A percentile compares a stretch with the other conserved stretches of the same genome.
Evolutionary conservation across 2,113 vertebrate species (phyloP).

Genomic region (Rhodinocichla rosea): DNA sequence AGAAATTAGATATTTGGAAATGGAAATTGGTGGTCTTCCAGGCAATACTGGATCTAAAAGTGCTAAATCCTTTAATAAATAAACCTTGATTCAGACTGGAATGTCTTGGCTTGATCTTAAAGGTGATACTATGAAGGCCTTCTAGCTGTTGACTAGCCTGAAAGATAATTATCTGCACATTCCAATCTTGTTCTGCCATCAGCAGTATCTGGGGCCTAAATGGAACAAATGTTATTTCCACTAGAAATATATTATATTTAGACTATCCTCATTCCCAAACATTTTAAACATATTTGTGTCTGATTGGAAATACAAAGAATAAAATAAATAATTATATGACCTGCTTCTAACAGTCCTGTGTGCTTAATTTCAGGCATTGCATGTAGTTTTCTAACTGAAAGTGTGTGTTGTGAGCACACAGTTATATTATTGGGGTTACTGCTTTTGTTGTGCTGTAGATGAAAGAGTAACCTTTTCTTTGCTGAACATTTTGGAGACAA

Average conservation of each 20-base stretch:
- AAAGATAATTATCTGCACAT: conserved; percentile 79
- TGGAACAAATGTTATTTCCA: conserved; percentile 62
- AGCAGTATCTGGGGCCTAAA: conserved; percentile 45
- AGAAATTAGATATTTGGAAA: conserved; percentile 78
- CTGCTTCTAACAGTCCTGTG: background rate
- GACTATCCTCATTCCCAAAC: conserved; percentile 2
- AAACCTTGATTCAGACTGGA: conserved; percentile 80
- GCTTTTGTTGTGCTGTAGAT: background rate
- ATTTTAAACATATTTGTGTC: conserved; percentile 20
- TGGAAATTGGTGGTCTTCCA: conserved; percentile 80
- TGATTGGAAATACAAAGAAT: conserved; percentile 5
- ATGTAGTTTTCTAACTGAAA: background rate
- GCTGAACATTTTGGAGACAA: background rate
- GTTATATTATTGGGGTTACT: background rate
- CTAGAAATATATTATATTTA: conserved; percentile 56
- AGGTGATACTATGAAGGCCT: conserved; percentile 74
- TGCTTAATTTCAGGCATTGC: background rate
- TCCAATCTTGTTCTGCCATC: conserved; percentile 70
- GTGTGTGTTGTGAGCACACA: background rate
- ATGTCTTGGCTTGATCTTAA: conserved; percentile 82
- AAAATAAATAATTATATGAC: background rate
- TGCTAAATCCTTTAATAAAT: conserved; percentile 83
- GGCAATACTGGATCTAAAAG: conserved; percentile 77
- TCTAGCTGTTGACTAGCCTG: conserved; percentile 69
- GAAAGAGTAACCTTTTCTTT: background rate